A percentile compares a stretch with the other conserved stretches of the same genome.
Conservation (phyloP, 2,113 vertebrate genomes). For the Sinocyclocheilus anshuiensis region DNA sequence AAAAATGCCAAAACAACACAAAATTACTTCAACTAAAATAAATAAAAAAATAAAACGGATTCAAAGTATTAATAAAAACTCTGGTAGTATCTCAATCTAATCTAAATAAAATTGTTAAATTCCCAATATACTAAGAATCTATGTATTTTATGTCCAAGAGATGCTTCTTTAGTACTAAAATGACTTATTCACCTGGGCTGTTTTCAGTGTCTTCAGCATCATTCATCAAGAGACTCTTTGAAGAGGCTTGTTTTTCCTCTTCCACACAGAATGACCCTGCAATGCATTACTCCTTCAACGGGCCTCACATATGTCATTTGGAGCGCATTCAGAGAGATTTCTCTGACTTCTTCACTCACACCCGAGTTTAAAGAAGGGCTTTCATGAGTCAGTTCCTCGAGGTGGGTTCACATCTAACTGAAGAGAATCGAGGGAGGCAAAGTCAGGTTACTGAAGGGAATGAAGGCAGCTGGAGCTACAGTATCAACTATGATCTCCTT, state of each 20-base stretch:
- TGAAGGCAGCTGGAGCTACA: constrained; percentile 12
- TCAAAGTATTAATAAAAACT: too few species aligned
- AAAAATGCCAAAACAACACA: too few species aligned
- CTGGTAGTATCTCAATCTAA: too few species aligned
- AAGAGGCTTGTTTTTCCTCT: background rate
- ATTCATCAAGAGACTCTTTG: background rate
- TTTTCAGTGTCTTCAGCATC: background rate
- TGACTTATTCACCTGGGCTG: background rate
- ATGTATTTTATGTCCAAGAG: background rate
- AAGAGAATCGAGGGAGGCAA: constrained; percentile 34
- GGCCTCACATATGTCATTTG: background rate
- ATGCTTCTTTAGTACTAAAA: background rate
- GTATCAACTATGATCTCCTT: constrained; percentile 39
- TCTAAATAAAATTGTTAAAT: background rate
- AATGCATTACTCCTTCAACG: background rate
- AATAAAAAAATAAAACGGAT: too few species aligned
- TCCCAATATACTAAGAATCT: background rate
- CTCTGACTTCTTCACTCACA: background rate
- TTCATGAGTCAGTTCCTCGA: background rate
- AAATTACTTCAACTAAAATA: too few species aligned
- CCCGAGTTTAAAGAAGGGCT: background rate
- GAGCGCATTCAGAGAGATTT: background rate
- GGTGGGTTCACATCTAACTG: constrained; percentile 23
- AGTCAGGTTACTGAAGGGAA: constrained; percentile 40
- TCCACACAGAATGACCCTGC: background rate